phyloP scores from a whole-genome alignment of 2,113 vertebrate species.

The Myocastor coypus region DNA sequence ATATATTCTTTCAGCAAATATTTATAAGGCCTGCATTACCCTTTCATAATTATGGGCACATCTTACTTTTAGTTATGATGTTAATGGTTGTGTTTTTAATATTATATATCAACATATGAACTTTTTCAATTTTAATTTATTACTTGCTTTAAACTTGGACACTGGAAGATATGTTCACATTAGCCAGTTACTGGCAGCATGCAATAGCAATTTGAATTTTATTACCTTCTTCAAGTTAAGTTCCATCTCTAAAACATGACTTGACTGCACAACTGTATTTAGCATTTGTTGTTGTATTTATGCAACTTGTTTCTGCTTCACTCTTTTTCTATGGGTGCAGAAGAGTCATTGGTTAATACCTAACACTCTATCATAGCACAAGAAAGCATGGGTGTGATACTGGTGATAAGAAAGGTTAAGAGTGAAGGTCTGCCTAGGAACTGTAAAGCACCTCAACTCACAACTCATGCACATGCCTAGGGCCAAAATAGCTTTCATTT shows the following conservation, averaged over 20 bases:
- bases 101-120: background rate
- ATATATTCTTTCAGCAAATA: background rate
- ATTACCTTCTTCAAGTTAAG: background rate
- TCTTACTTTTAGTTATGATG: background rate
- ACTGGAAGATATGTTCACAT: background rate
- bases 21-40: background rate
- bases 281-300: background rate
- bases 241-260: background rate
- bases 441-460: background rate
- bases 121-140: background rate
- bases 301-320: background rate
- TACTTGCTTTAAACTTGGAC: slow-evolving; percentile 4
- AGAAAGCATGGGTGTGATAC: background rate
- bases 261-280: background rate
- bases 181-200: background rate
- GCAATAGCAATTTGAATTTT: background rate
- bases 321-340: background rate
- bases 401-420: background rate
- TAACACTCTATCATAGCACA: background rate
- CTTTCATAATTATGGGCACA: background rate
- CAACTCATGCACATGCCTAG: background rate
- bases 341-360: background rate
- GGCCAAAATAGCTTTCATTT: background rate
- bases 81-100: background rate
- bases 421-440: background rate